Conservation (phyloP, 2,797 vertebrate species). For the Spheniscus humboldti region DNA sequence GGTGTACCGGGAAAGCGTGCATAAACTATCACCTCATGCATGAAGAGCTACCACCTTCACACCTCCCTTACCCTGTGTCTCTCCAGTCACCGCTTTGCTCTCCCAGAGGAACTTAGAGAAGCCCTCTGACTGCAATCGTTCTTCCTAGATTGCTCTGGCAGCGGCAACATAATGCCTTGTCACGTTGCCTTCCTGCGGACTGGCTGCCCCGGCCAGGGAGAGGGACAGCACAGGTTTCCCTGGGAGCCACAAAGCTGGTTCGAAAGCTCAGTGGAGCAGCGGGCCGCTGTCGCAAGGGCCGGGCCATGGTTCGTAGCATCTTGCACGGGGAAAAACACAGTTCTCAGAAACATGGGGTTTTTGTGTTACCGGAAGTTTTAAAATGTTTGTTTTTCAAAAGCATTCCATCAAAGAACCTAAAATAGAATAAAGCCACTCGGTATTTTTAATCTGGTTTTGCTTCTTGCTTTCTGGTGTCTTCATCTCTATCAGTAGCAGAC, state of each 20-base stretch:
- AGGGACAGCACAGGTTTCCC: fast-evolving
- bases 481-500: neutral
- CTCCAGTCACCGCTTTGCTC: neutral
- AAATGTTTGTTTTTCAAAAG: neutral
- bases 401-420: neutral
- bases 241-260: neutral
- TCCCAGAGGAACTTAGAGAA: neutral
- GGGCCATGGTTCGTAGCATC: neutral
- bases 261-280: neutral
- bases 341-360: neutral
- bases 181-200: neutral
- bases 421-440: neutral
- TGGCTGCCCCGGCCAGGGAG: fast-evolving
- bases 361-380: neutral
- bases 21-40: neutral
- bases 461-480: neutral
- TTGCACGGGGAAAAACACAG: neutral
- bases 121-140: neutral
- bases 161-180: fast-evolving
- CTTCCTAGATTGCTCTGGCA: neutral
- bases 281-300: fast-evolving
- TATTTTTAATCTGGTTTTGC: neutral
- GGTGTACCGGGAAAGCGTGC: fast-evolving
- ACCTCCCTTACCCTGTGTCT: neutral
- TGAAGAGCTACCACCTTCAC: neutral